Base-by-base conservation (phyloP, 2,797 vertebrate genomes). In the Pelochelys cantorii region DNA sequence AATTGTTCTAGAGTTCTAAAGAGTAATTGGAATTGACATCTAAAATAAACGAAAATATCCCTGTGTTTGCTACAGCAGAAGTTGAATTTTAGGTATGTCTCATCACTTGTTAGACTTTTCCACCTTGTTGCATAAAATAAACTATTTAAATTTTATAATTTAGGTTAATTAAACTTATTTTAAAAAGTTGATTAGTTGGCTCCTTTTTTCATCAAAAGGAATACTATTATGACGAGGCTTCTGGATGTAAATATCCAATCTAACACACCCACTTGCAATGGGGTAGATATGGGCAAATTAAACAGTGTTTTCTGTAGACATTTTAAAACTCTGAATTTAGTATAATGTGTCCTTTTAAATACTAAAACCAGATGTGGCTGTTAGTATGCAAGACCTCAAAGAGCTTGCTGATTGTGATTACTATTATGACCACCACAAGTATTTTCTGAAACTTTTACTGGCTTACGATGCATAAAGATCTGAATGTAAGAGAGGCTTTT, bases 101-200 rank as follows among this genome's bases (percentile, higher is more conserved):
- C 88, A 71, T 96, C 86, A 93, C 88, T 93, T 83, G 42, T 87
- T 68, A 81, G 42, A 94, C 83, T 91, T 96, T 96, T 95, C 87
- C 93, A 96, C 91, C 59, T 96, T 87, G 53, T 60, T 96, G 84
- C 95, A 94, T 95, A 90, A 74, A 86, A 94, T 95, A 92, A 95
- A 95, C 88, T 97, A 95, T 96, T 94, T 96, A 95, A 96, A 93
- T 97, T 97, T 98, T 97, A 81, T 97, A 97, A 97, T 95, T 94
- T 95, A 95, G 92, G 81, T 93, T 96, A 98, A 98, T 98, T 98
- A 98, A 97, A 97, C 65, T 86, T 93, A 77, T 85, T 96, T 94
- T 89, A 55, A 95, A 97, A 94, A 7, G 25, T 81, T 29, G 83
- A 68, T 91, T 81, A 0, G 5, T 81, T 65, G 53, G 11, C 3